Conservation (phyloP, 2,888 invertebrate genomes). For the Cenopis cana region DNA sequence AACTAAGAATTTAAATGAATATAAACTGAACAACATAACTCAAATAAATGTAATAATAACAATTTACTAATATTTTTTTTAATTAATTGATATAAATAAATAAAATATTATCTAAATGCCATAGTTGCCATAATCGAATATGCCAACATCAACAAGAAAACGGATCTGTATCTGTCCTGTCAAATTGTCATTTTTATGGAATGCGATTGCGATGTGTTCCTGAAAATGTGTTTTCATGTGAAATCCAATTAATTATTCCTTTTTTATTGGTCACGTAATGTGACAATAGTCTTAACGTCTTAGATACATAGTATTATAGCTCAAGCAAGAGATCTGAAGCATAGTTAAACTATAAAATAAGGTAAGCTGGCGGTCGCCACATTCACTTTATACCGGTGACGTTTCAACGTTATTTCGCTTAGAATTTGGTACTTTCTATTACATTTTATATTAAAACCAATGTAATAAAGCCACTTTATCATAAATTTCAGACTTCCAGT, state of each 20-base stretch:
- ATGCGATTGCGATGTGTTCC: slow-evolving; percentile 17
- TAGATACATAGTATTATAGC: slow-evolving; percentile 30
- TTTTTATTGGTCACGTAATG: slow-evolving; percentile 32
- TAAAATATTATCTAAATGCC: no score
- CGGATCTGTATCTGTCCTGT: no score
- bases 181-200: slow-evolving; percentile 14
- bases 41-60: no score
- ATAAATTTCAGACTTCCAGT: neutral
- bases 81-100: no score
- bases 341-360: slow-evolving; percentile 39
- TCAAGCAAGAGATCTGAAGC: slow-evolving; percentile 36
- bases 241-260: slow-evolving; percentile 33
- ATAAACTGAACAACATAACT: no score
- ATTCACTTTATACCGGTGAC: slow-evolving; percentile 59
- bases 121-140: neutral
- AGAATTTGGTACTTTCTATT: slow-evolving; percentile 21
- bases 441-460: slow-evolving; percentile 5
- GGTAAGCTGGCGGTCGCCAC: slow-evolving; percentile 57
- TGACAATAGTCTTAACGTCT: slow-evolving; percentile 26
- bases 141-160: slow-evolving; percentile 39
- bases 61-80: no score
- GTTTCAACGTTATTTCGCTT: slow-evolving; percentile 52
- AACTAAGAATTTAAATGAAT: no score
- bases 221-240: slow-evolving; percentile 40
- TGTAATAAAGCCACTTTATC: neutral